These are phyloP conservation scores for Ornithoptera priamus DNA, from an alignment of 2,888 invertebrate species.

Conservation along the genomic window DNA sequence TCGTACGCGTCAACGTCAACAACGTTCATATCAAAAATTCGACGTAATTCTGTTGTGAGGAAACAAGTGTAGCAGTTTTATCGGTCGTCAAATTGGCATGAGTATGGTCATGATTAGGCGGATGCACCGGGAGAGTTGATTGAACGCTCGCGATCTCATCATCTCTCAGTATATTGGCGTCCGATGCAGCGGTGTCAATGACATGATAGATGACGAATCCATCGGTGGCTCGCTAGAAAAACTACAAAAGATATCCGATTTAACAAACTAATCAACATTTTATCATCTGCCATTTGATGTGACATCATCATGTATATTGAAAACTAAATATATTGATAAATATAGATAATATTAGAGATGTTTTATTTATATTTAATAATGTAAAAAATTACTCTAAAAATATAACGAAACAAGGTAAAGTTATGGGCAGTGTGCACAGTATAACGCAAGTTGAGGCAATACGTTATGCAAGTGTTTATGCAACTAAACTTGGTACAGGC, in stretches of 20 bases:
- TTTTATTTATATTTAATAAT: not conserved
- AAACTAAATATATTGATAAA: not conserved
- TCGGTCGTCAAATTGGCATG: constrained; percentile 22
- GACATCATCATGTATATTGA: not conserved
- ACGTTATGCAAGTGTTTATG: constrained; percentile 57
- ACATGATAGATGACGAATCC: constrained; percentile 73
- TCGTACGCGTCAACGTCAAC: constrained; percentile 30
- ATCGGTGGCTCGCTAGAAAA: constrained; percentile 30
- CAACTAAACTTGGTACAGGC: constrained; percentile 49
- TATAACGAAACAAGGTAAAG: constrained; percentile 39
- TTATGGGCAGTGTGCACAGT: constrained; percentile 30
- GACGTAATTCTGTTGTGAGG: not conserved
- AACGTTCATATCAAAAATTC: not conserved
- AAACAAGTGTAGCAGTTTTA: too few relatives aligned
- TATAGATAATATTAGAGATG: too few relatives aligned
- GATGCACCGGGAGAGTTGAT: constrained; percentile 68
- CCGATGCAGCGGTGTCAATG: constrained; percentile 72
- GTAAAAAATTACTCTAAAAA: not conserved
- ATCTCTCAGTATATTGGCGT: constrained; percentile 67
- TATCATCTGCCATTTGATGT: not conserved
- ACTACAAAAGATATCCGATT: constrained; percentile 6
- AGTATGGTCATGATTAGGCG: constrained; percentile 58
- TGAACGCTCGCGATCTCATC: constrained; percentile 67
- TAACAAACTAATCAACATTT: constrained; percentile 1
- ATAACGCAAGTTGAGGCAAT: constrained; percentile 43